Percentiles rank a stretch among this genome's conserved stretches.
Conservation (phyloP, 2,888 invertebrate species). For the Lampropteryx suffumata region DNA sequence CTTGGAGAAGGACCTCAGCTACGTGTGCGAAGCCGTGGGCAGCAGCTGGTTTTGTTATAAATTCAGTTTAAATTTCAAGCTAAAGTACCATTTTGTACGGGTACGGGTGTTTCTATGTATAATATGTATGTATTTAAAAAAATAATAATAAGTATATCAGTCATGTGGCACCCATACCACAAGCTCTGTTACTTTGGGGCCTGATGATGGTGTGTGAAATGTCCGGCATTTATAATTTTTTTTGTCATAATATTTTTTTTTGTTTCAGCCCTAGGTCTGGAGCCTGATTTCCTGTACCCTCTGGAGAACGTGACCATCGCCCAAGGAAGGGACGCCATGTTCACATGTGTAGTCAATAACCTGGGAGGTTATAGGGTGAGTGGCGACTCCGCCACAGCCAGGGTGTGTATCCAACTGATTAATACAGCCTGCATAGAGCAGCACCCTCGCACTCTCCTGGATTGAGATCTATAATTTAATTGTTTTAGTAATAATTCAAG, state of each 20-base stretch:
- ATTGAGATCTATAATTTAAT: constrained; percentile 70
- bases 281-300: constrained; percentile 91
- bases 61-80: no score
- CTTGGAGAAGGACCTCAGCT: no score
- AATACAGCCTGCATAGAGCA: constrained; percentile 73
- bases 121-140: no score
- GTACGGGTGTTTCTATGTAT: no score
- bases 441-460: constrained; percentile 72
- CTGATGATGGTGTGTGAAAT: no score
- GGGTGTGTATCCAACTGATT: constrained; percentile 89
- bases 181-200: no score
- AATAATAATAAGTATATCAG: no score
- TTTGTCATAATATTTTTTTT: constrained; percentile 1
- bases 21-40: no score
- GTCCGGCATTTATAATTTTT: no score
- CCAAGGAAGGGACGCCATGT: constrained; percentile 91
- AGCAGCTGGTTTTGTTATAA: no score
- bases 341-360: constrained; percentile 93
- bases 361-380: constrained; percentile 95
- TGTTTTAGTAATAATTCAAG: background rate
- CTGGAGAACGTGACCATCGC: constrained; percentile 93
- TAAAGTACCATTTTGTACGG: no score
- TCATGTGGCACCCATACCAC: no score
- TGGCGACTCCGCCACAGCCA: constrained; percentile 92
- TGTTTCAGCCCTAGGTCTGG: constrained; percentile 87